Conservation (phyloP, 64 coral and sea anemone species). For the Cladopsammia gracilis region DNA sequence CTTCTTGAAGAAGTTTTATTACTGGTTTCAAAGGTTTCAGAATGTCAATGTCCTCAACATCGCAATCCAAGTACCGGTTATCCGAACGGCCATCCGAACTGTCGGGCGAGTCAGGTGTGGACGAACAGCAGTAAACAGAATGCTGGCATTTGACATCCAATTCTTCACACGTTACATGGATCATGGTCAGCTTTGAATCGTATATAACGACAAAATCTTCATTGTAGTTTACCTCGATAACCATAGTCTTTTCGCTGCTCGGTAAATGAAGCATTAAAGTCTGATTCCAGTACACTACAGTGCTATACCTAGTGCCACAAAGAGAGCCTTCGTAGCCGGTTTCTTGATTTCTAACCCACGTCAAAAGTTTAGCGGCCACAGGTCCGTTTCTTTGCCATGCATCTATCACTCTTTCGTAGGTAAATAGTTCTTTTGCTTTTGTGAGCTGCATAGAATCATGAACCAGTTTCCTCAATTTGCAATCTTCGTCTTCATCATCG, state of each 20-base stretch:
- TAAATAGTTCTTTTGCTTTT: background rate
- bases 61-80: constrained; percentile 32
- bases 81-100: background rate
- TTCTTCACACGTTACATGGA: constrained; percentile 63
- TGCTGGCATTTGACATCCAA: constrained; percentile 19
- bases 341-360: constrained; percentile 7
- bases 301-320: background rate
- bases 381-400: constrained; percentile 27
- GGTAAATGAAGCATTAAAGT: constrained; percentile 56
- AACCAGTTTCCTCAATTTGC: constrained; percentile 8
- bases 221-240: constrained; percentile 44
- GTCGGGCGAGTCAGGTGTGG: no score
- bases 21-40: constrained; percentile 55
- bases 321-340: constrained; percentile 6
- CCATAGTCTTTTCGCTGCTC: constrained; percentile 23
- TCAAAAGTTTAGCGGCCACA: constrained; percentile 51
- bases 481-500: constrained; percentile 24
- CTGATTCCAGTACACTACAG: no score
- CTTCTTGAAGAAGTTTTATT: constrained; percentile 64
- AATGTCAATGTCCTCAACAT: background rate
- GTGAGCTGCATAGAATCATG: background rate
- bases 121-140: background rate
- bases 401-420: constrained; percentile 18
- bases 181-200: constrained; percentile 44
- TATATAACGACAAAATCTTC: constrained; percentile 54